These are phyloP conservation scores for Colletes latitarsis DNA, from an alignment of 1,140 invertebrate genomes.

Conservation along the genomic window DNA sequence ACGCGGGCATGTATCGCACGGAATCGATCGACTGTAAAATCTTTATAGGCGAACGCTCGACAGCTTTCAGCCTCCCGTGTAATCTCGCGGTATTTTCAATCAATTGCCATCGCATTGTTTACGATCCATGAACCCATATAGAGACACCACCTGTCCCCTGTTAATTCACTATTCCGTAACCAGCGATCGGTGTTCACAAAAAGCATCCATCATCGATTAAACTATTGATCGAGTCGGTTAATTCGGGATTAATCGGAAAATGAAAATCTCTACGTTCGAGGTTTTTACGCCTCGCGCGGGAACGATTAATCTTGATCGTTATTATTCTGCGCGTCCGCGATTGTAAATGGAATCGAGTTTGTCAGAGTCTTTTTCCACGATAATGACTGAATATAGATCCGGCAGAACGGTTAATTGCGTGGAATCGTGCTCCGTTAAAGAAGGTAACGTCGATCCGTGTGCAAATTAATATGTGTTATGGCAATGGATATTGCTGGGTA, in stretches of 20 bases:
- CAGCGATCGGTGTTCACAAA: neutral
- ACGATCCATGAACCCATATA: conserved; percentile 35
- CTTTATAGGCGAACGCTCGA: conserved; percentile 9
- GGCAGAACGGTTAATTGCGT: too few species aligned
- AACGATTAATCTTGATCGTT: conserved; percentile 5
- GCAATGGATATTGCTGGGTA: too few species aligned
- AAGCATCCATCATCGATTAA: conserved; percentile 41
- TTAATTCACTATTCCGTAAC: neutral
- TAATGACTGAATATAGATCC: too few species aligned
- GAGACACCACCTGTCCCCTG: neutral
- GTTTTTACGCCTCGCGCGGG: neutral
- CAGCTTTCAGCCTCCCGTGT: neutral
- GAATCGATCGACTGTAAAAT: conserved; percentile 33
- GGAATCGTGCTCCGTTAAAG: too few species aligned
- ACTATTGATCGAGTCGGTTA: conserved; percentile 26
- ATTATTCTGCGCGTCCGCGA: neutral
- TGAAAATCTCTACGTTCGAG: neutral
- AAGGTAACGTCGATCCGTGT: too few species aligned
- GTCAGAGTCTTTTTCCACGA: too few species aligned
- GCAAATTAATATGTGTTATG: too few species aligned
- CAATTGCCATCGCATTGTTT: conserved; percentile 69
- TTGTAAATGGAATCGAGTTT: neutral
- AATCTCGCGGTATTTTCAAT: conserved; percentile 62
- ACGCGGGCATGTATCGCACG: conserved; percentile 1
- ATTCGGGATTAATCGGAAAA: neutral